phyloP scores from a whole-genome alignment of 2,113 vertebrate genomes.

The Clarias magur region DNA sequence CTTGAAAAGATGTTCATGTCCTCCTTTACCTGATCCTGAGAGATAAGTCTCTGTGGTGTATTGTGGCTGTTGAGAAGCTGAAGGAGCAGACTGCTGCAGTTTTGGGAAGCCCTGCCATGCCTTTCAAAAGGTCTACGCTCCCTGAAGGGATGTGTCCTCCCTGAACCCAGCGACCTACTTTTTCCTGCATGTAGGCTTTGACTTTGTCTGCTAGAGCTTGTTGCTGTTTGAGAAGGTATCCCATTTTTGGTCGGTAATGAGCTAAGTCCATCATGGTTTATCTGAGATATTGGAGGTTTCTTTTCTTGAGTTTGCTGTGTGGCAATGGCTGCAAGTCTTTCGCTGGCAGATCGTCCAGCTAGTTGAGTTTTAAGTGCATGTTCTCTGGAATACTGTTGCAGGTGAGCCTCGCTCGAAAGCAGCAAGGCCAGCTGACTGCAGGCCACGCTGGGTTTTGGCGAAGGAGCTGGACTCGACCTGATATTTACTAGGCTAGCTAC shows the following conservation, averaged over 20 bases:
- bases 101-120: slow-evolving; percentile 75
- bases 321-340: slow-evolving; percentile 85
- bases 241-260: slow-evolving; percentile 75
- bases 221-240: slow-evolving; percentile 65
- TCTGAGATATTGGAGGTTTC: slow-evolving; percentile 65
- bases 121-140: slow-evolving; percentile 77
- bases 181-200: slow-evolving; percentile 66
- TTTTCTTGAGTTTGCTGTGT: slow-evolving; percentile 75
- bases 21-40: slow-evolving; percentile 68
- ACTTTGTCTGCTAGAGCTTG: slow-evolving; percentile 65
- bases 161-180: slow-evolving; percentile 64
- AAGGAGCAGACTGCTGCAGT: slow-evolving; percentile 81
- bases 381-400: slow-evolving; percentile 88
- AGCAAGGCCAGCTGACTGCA: slow-evolving; percentile 86
- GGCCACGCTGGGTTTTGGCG: slow-evolving; percentile 85
- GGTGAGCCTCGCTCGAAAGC: slow-evolving; percentile 85
- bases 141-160: slow-evolving; percentile 67
- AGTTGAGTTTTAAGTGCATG: slow-evolving; percentile 85
- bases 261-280: slow-evolving; percentile 72
- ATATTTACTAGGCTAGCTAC: slow-evolving; percentile 87
- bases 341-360: slow-evolving; percentile 80
- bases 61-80: slow-evolving; percentile 86
- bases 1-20: slow-evolving; percentile 72
- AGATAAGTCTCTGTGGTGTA: slow-evolving; percentile 70
- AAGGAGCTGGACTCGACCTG: slow-evolving; percentile 80